phyloP scores from a whole-genome alignment of 2,888 invertebrate species.

The Ecdyonurus torrentis region DNA sequence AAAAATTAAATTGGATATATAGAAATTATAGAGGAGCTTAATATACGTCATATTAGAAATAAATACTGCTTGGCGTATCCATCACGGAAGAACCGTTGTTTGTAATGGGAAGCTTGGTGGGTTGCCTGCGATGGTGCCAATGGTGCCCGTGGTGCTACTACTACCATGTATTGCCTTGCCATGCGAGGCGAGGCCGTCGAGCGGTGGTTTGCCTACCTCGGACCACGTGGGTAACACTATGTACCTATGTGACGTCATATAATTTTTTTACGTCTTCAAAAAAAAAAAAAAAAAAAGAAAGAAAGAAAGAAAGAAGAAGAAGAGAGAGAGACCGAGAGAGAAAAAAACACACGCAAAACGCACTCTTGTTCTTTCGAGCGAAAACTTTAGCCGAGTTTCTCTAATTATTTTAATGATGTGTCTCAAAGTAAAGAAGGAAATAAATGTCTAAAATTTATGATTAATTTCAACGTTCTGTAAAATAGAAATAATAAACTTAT shows the following conservation, averaged over 20 bases:
- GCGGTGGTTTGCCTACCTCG: background rate
- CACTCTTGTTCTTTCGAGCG: background rate
- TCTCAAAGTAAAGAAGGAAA: too few relatives aligned
- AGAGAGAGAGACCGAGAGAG: background rate
- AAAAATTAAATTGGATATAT: too few relatives aligned
- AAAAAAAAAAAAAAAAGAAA: too few relatives aligned
- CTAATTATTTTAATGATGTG: too few relatives aligned
- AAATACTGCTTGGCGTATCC: background rate
- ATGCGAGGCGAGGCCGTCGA: background rate
- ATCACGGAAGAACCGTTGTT: background rate
- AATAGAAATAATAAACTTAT: too few relatives aligned
- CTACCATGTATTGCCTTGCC: too few relatives aligned
- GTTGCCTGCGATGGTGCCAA: background rate
- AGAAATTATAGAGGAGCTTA: background rate
- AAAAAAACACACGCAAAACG: background rate
- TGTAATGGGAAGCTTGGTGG: background rate
- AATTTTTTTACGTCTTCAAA: too few relatives aligned
- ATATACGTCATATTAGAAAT: background rate
- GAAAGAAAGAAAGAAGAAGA: background rate
- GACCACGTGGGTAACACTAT: background rate
- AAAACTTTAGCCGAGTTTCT: background rate
- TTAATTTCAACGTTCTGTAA: too few relatives aligned
- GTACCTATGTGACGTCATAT: background rate
- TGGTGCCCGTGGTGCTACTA: background rate
- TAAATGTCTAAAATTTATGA: too few relatives aligned